A percentile compares a stretch with the other conserved stretches of the same genome.
phyloP scores from a whole-genome alignment of 1,140 invertebrate species.

The Drosophila pectinifera region DNA sequence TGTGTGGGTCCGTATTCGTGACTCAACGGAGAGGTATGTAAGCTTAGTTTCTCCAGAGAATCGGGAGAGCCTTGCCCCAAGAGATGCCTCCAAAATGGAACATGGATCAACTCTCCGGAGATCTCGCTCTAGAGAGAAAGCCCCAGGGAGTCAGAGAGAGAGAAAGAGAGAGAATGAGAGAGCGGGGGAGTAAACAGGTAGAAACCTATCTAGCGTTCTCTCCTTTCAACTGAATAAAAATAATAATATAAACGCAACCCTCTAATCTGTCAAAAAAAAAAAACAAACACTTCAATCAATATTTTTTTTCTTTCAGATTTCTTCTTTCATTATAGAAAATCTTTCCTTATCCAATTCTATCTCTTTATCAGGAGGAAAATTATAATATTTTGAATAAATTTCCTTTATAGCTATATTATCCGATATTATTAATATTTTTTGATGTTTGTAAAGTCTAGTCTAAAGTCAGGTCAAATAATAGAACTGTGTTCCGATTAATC shows the following conservation, averaged over 20 bases:
- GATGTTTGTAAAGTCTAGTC: no score
- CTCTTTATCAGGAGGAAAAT: no score
- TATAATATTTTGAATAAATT: no score
- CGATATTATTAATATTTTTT: no score
- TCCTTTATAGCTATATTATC: no score
- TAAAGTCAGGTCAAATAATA: no score
- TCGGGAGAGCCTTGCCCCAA: constrained; percentile 44
- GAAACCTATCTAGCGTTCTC: constrained; percentile 28
- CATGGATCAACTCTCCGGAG: constrained; percentile 12
- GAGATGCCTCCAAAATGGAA: constrained; percentile 14
- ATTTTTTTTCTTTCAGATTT: background rate
- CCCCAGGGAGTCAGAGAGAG: background rate
- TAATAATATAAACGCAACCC: constrained; percentile 13
- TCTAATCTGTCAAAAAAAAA: constrained; percentile 2
- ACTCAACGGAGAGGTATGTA: constrained; percentile 64
- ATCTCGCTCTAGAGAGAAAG: background rate
- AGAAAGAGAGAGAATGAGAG: constrained; percentile 1
- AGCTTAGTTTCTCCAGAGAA: constrained; percentile 16
- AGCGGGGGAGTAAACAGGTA: constrained; percentile 48
- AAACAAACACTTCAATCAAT: constrained; percentile 2
- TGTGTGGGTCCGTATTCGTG: constrained; percentile 47
- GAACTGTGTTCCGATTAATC: no score
- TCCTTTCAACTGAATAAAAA: constrained; percentile 12
- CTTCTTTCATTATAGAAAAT: no score
- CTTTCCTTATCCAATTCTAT: no score